Base-by-base conservation (phyloP, 2,888 invertebrate species). In the Zhengitettix transpicula region DNA sequence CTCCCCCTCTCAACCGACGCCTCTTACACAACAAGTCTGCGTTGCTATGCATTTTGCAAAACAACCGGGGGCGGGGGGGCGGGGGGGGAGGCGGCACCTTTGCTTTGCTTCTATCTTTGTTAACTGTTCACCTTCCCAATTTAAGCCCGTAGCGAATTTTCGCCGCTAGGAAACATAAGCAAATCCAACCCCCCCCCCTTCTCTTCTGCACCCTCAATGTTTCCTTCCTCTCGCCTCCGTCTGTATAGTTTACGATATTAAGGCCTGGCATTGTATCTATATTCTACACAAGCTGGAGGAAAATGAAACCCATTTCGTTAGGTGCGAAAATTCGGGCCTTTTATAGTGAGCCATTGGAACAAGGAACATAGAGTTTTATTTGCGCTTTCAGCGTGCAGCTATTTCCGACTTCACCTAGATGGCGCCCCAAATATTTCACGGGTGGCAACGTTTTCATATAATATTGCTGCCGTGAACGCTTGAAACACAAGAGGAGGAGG, bases 231-330 rank as follows among this genome's bases (percentile, higher is more conserved):
- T 12, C 47, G n/a, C 47, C 47, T n/a, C n/a, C n/a, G 47, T 28
- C 40, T 55, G 55, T 55, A 40, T 55, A 55, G 40, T 55, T 55
- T 55, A 55, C 55, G 55, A 55, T 55, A 55, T 40, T 16, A n/a
- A 41, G 55, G 40, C 14, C 12, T 47, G 12, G 47, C 41, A 55
- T 55, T 40, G 55, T 40, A 55, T 55, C 55, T 55, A 55, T 55
- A 55, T 55, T 55, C 55, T 40, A 55, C 55, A 40, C 52, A 40
- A 55, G 42, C 53, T 12, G 41, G 42, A 58, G 42, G 52, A 51
- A 58, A 53, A 58, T 58, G 58, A 58, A 58, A 16, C 42, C 58
- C 52, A 42, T 58, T 58, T n/a, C 12, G 58, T 42, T 41, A 58
- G 52, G 58, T 55, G 16, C 16, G 55, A 55, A 55, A 55, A 40